Percentiles rank a stretch among this genome's conserved stretches.
These are phyloP conservation scores for Eucidaris tribuloides DNA, from an alignment of 35 echinoderm and acorn worm genomes.

Conservation along the genomic window DNA sequence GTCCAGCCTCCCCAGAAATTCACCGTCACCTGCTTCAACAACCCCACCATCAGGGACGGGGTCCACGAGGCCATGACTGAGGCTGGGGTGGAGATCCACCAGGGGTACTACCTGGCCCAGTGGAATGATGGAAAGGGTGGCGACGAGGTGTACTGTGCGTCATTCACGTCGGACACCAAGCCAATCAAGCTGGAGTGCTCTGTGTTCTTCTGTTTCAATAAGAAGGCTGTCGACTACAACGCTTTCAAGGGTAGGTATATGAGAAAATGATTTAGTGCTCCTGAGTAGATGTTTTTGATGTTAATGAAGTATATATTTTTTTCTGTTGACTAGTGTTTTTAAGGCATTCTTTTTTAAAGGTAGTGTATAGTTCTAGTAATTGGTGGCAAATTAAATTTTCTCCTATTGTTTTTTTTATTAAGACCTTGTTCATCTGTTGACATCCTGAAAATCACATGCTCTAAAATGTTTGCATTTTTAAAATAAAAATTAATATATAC, in stretches of 20 bases:
- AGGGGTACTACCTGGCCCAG: conserved; percentile 88
- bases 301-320: too few species aligned
- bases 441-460: too few species aligned
- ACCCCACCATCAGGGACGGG: conserved; percentile 58
- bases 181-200: conserved; percentile 98
- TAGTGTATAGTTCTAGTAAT: too few species aligned
- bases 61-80: conserved; percentile 38
- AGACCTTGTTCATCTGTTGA: too few species aligned
- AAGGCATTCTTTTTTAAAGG: too few species aligned
- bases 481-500: too few species aligned
- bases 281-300: too few species aligned
- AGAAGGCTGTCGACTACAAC: conserved; percentile 91
- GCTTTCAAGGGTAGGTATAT: conserved; percentile 79
- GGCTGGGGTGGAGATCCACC: conserved; percentile 69
- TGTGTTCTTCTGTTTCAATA: conserved; percentile 85
- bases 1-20: conserved; percentile 80
- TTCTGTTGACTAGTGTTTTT: too few species aligned
- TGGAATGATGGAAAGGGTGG: conserved; percentile 94
- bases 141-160: conserved; percentile 72
- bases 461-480: too few species aligned
- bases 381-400: too few species aligned
- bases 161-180: conserved; percentile 84
- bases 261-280: too few species aligned
- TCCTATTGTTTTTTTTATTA: too few species aligned
- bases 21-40: conserved; percentile 88